phyloP scores from a whole-genome alignment of 23 tunicate species.

The Trididemnum miniatum region DNA sequence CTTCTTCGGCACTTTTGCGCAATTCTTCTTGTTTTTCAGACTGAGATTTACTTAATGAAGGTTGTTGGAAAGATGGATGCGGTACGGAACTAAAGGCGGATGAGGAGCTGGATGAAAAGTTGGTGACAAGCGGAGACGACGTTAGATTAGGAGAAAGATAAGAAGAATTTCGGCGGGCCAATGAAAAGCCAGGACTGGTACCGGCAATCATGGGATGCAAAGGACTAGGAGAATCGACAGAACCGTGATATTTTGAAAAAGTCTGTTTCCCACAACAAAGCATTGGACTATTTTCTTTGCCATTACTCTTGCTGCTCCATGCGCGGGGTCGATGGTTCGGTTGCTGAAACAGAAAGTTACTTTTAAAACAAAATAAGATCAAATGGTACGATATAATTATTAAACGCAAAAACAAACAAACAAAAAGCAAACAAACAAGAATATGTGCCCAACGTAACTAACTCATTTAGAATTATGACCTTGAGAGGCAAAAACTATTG shows the following conservation, averaged over 20 bases:
- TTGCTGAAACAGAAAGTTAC: background rate
- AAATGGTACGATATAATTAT: no score
- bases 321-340: background rate
- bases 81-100: constrained; percentile 47
- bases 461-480: no score
- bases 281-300: constrained; percentile 48
- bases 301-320: constrained; percentile 1
- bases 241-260: background rate
- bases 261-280: background rate
- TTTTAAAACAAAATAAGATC: no score
- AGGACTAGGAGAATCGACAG: constrained; percentile 18
- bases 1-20: constrained; percentile 34
- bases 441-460: no score
- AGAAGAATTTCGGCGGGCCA: constrained; percentile 22
- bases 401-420: no score
- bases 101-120: constrained; percentile 46
- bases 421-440: no score
- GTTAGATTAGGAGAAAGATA: constrained; percentile 43
- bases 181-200: background rate
- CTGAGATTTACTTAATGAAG: background rate
- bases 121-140: constrained; percentile 51
- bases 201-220: constrained; percentile 9
- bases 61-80: background rate
- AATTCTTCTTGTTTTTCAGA: constrained; percentile 27
- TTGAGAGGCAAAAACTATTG: no score